Evolutionary conservation across 2,797 vertebrate genomes (phyloP), one percentile per base, ranked within the genome.

Genomic region (Malacoraja senta): DNA sequence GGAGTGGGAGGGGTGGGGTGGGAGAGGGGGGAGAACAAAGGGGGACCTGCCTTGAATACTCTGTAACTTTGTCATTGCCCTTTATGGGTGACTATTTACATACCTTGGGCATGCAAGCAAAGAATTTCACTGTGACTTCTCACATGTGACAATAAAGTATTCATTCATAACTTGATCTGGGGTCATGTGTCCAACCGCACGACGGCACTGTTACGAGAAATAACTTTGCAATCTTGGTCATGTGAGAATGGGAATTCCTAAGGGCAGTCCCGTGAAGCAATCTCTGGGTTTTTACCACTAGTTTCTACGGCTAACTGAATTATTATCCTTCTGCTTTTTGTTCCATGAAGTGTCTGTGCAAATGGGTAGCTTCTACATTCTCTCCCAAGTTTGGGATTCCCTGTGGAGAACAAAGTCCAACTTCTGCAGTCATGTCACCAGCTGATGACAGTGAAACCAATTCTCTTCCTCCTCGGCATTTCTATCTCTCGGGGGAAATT

Each of bases 401-500:
- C 83, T 6, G 26, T n/a, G 65, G 83, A 44, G 65, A 44, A 15
- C 32, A 44, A 13, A 44, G 38, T 13, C 8, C 32, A 91, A 44
- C 65, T 12, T 38, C 68, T 74, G 68, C 29, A 17, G 44, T 72
- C 35, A 38, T 71, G 72, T 74, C 26, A 17, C 35, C 35, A 74
- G 38, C 12, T 32, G 68, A 44, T 74, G 65, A 17, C 24, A 72
- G 88, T 72, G n/a, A 72, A 91, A 44, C 65, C 38, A 74, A 74
- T 74, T 72, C 84, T 13, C 26, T 29, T 74, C 86, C 68, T 29
- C 68, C 24, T 58, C 29, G 12, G 65, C 65, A 38, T 91, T 71
- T 71, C 65, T 9, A 7, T 91, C 38, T 92, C 90, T n/a, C 90
- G 8, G 35, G 72, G 90, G 90, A 92, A 74, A 92, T 74, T 71